Percentiles rank a stretch among this genome's conserved stretches.
These are phyloP conservation scores for Pollenia labialis DNA, from an alignment of 2,888 invertebrate genomes.

Conservation along the genomic window DNA sequence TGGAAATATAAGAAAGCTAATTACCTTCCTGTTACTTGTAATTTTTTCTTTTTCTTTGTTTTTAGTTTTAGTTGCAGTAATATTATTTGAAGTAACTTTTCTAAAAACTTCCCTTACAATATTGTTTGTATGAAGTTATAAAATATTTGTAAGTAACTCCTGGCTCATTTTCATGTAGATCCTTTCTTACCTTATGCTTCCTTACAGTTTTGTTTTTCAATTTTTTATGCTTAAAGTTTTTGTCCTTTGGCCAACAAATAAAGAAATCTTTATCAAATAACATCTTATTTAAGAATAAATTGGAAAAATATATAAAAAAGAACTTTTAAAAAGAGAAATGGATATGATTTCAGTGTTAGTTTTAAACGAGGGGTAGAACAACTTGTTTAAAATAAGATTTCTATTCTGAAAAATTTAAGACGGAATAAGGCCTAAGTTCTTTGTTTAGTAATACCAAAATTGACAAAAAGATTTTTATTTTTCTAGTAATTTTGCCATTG, in stretches of 20 bases:
- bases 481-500: too few relatives aligned
- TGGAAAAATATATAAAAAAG: conserved; percentile 1
- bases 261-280: conserved; percentile 56
- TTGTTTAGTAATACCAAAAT: too few relatives aligned
- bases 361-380: not conserved
- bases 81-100: not conserved
- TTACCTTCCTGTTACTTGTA: conserved; percentile 24
- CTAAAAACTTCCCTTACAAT: not conserved
- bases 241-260: conserved; percentile 62
- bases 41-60: conserved; percentile 5
- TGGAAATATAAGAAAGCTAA: conserved; percentile 12
- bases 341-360: not conserved
- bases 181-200: not conserved
- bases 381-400: not conserved
- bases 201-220: conserved; percentile 1
- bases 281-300: conserved; percentile 49
- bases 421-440: too few relatives aligned
- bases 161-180: conserved; percentile 11
- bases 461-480: too few relatives aligned
- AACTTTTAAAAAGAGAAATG: not conserved
- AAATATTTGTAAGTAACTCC: conserved; percentile 31
- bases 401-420: not conserved
- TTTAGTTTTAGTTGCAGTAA: not conserved
- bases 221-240: not conserved
- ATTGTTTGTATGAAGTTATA: conserved; percentile 26